phyloP scores from a whole-genome alignment of 2,888 invertebrate species.

The Drosophila meridionalis region DNA sequence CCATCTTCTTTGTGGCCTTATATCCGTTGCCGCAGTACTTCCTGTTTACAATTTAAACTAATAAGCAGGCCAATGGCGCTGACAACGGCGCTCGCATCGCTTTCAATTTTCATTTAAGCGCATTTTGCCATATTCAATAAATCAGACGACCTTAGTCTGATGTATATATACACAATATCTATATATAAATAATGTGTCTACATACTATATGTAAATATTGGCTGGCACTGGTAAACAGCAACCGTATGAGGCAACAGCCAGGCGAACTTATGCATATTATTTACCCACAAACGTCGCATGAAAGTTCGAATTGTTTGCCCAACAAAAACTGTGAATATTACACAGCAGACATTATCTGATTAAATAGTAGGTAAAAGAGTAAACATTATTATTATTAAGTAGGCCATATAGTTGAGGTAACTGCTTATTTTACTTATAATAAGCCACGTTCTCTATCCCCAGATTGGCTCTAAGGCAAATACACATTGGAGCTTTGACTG shows the following conservation, averaged over 20 bases:
- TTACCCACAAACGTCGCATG: constrained; percentile 28
- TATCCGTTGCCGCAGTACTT: constrained; percentile 75
- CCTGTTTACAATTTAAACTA: constrained; percentile 78
- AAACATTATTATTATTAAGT: constrained; percentile 1
- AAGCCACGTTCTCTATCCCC: too few species aligned
- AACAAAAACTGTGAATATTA: constrained; percentile 30
- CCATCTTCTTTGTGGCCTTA: constrained; percentile 42
- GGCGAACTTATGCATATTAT: constrained; percentile 18
- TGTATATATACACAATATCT: not conserved
- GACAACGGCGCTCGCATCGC: constrained; percentile 53
- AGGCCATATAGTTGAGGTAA: too few species aligned
- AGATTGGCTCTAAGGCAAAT: not conserved
- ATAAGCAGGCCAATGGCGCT: constrained; percentile 59
- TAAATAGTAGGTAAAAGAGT: not conserved
- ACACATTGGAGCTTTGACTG: not conserved
- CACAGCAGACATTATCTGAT: constrained; percentile 16
- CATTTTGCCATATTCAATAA: constrained; percentile 69
- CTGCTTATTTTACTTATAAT: too few species aligned
- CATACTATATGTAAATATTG: constrained; percentile 41
- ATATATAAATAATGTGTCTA: constrained; percentile 10
- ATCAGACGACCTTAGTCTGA: constrained; percentile 36
- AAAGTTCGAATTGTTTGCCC: constrained; percentile 16
- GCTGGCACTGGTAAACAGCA: constrained; percentile 12
- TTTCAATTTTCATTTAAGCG: constrained; percentile 66
- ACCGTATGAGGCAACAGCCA: not conserved